A percentile compares a stretch with the other conserved stretches of the same genome.
Evolutionary conservation across 2,113 vertebrate species (phyloP).

Genomic region (Athene cunicularia): DNA sequence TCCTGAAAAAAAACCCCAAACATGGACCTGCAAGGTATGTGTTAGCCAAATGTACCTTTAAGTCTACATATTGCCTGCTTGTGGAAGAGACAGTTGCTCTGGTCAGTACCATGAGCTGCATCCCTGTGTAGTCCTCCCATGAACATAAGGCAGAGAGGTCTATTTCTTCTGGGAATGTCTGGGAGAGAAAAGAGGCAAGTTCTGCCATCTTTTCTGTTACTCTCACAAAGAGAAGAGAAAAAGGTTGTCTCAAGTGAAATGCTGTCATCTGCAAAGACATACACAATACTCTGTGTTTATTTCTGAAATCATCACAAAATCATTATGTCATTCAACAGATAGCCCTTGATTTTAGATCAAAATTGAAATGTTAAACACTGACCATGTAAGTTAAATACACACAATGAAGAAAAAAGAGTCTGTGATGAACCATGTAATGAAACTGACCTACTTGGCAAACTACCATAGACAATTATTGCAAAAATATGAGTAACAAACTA

Average conservation of each 20-base stretch:
- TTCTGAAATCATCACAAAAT: neutral
- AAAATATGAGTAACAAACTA: neutral
- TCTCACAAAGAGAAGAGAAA: neutral
- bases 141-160: neutral
- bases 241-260: neutral
- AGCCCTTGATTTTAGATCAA: neutral
- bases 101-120: neutral
- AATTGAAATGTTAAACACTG: neutral
- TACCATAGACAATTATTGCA: neutral
- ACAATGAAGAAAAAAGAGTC: neutral
- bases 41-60: neutral
- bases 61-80: neutral
- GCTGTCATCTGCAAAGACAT: neutral
- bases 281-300: neutral
- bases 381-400: neutral
- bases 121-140: fast-evolving
- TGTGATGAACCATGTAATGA: neutral
- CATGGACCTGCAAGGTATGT: neutral
- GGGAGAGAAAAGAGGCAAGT: neutral
- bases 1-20: fast-evolving
- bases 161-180: neutral
- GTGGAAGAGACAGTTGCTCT: neutral
- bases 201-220: neutral
- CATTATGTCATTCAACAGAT: neutral
- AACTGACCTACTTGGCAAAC: neutral